These are phyloP conservation scores for Erebia ligea DNA, from an alignment of 2,888 invertebrate species.

Conservation along the genomic window DNA sequence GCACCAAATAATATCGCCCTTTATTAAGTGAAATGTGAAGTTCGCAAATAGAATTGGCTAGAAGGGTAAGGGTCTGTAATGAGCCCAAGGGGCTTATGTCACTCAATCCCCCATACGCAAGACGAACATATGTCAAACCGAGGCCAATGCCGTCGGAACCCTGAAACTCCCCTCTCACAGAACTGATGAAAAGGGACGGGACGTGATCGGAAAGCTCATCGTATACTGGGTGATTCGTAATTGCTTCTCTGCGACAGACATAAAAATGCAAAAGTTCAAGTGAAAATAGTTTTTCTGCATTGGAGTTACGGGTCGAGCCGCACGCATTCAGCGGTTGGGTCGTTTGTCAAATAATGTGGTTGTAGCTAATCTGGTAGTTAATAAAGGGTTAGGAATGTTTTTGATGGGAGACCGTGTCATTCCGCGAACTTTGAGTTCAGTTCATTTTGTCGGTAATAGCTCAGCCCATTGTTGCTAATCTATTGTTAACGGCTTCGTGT, in stretches of 20 bases:
- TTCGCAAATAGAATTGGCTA: constrained; percentile 69
- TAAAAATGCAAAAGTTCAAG: constrained; percentile 46
- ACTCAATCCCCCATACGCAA: constrained; percentile 72
- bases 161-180: constrained; percentile 39
- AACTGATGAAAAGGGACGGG: constrained; percentile 22
- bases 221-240: constrained; percentile 58
- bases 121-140: constrained; percentile 75
- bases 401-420: constrained; percentile 48
- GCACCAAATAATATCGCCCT: constrained; percentile 48
- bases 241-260: constrained; percentile 65
- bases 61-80: constrained; percentile 68
- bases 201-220: constrained; percentile 49
- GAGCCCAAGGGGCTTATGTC: constrained; percentile 76
- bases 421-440: constrained; percentile 33
- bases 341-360: constrained; percentile 57
- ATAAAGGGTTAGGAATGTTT: constrained; percentile 50
- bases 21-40: constrained; percentile 63
- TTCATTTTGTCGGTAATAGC: constrained; percentile 1
- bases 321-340: constrained; percentile 31
- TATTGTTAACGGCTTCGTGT: constrained; percentile 6
- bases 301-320: constrained; percentile 36
- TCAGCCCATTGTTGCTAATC: background rate
- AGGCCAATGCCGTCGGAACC: constrained; percentile 48
- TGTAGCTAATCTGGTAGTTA: constrained; percentile 61
- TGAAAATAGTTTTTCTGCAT: constrained; percentile 48